Evolutionary conservation across 2,888 invertebrate species (phyloP), one percentile per base, ranked within the genome.

Genomic region (Drosophila pseudotakahashii): DNA sequence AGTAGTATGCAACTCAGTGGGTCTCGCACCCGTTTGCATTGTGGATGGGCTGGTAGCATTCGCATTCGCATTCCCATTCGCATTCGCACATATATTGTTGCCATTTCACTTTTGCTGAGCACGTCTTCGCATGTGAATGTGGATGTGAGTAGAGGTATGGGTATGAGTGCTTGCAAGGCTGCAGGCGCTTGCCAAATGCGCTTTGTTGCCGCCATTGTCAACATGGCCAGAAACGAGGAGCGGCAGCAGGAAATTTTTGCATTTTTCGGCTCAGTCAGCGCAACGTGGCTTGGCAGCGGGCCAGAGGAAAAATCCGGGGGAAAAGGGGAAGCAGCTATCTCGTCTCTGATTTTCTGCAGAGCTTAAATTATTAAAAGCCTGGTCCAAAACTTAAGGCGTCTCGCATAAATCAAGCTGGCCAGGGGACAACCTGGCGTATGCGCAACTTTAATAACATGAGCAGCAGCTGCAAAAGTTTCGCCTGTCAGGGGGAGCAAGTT

Each of bases 181-280:
- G 81, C 87, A 86, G 89, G 89, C 83, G 68, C 66, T 86, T 86
- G 81, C 89, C 82, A 88, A 88, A 88, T 88, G 87, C 86, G 80
- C 84, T 83, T 88, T 83, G 87, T 88, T 86, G 70, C 76, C 75
- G 75, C 83, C 81, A 85, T 82, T 82, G 82, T 82, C 82, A 82
- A 88, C 82, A 88, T 85, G 83, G 79, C 47, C 47, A 72, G 74
- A 36, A 67, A 37, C 11, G 16, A 42, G 66, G 36, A 50, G 36
- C n/a, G 11, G 47, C 9, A 34, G 42, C 67, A 45, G 64, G 36
- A 53, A 73, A 85, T 81, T 85, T 71, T 71, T 84, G 81, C 81
- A 87, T 81, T 87, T 84, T 81, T 81, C 74, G 88, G 82, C 88
- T 71, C 85, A 78, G 85, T 81, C 81, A 88, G 88, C 88, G 85